phyloP scores from a whole-genome alignment of 2,888 invertebrate genomes.

The Tortricodes alternella region DNA sequence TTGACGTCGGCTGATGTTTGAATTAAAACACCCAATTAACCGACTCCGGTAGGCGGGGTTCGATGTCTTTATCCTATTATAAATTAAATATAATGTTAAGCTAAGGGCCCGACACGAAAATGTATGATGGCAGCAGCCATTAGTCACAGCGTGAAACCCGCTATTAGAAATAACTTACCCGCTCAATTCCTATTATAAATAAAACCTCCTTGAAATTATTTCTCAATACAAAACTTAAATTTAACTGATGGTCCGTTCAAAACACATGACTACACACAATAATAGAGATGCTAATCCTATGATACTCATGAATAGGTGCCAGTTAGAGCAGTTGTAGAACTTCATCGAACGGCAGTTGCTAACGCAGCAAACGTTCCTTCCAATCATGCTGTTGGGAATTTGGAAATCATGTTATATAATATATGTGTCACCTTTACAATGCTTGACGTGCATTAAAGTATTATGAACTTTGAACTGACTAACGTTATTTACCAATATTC shows the following conservation, averaged over 20 bases:
- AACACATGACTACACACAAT: neutral
- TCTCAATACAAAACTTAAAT: slow-evolving; percentile 46
- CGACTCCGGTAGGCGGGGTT: slow-evolving; percentile 59
- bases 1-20: slow-evolving; percentile 45
- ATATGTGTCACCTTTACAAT: too few species aligned
- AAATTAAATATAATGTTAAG: slow-evolving; percentile 71
- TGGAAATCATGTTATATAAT: slow-evolving; percentile 17
- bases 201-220: slow-evolving; percentile 64
- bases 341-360: slow-evolving; percentile 13
- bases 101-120: slow-evolving; percentile 47
- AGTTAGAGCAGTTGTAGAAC: slow-evolving; percentile 14
- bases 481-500: too few species aligned
- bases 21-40: slow-evolving; percentile 63
- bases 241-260: neutral
- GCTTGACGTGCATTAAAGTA: too few species aligned
- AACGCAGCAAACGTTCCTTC: slow-evolving; percentile 14
- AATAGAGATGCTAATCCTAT: neutral
- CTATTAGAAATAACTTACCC: slow-evolving; percentile 29
- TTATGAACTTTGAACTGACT: too few species aligned
- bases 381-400: slow-evolving; percentile 5
- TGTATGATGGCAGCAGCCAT: slow-evolving; percentile 57
- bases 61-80: slow-evolving; percentile 72
- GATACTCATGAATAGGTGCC: neutral
- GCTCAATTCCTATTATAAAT: slow-evolving; percentile 67
- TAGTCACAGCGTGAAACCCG: slow-evolving; percentile 73